phyloP scores from a whole-genome alignment of 2,113 vertebrate genomes.

The Potamarius usumacintae region DNA sequence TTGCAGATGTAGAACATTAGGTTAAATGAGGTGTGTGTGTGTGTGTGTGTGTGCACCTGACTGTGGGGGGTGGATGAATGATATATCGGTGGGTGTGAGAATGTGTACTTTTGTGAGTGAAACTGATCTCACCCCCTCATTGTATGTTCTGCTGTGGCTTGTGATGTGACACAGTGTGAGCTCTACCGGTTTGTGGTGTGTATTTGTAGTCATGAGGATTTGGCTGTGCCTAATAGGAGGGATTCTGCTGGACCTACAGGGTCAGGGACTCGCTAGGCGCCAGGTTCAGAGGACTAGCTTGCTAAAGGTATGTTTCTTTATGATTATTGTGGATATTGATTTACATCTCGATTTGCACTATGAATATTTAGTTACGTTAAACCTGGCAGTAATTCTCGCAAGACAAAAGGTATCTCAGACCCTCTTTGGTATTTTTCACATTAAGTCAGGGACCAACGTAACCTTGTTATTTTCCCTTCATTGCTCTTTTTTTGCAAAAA shows the following conservation, averaged over 20 bases:
- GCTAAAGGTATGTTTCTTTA: conserved; percentile 30
- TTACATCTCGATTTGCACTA: background rate
- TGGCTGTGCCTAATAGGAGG: conserved; percentile 65
- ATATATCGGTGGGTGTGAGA: conserved; percentile 61
- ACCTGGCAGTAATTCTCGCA: background rate
- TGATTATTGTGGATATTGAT: background rate
- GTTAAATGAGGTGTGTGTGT: background rate
- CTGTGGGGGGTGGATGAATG: conserved; percentile 51
- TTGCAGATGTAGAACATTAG: background rate
- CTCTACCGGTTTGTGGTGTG: conserved; percentile 55
- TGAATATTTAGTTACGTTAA: background rate
- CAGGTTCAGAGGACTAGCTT: conserved; percentile 51
- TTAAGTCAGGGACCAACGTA: background rate
- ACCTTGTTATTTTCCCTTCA: background rate
- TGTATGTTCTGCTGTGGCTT: conserved; percentile 39
- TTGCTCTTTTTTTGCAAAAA: no score
- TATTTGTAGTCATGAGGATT: conserved; percentile 65
- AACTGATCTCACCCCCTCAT: conserved; percentile 39
- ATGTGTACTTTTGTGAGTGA: conserved; percentile 50
- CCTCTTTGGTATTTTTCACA: background rate
- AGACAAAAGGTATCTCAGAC: background rate
- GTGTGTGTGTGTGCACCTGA: conserved; percentile 16
- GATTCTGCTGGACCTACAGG: conserved; percentile 64
- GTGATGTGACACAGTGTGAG: conserved; percentile 50
- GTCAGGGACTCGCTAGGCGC: conserved; percentile 36